Evolutionary conservation across 2,888 invertebrate genomes (phyloP).

Genomic region (Tipula lateralis): DNA sequence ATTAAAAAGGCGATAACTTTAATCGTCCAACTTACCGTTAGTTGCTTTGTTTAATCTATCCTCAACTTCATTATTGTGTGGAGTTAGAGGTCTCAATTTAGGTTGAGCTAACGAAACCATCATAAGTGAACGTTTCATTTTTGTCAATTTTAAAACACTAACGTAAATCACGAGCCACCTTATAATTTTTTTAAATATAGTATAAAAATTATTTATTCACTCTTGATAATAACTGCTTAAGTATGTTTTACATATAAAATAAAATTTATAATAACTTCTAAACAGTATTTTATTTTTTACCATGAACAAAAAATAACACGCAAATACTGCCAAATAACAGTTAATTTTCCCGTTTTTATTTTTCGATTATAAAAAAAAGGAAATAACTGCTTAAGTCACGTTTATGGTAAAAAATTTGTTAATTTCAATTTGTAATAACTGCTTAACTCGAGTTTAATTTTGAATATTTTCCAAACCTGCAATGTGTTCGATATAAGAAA

Average conservation of each 20-base stretch:
- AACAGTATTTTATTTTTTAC: not conserved
- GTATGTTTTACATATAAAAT: not conserved
- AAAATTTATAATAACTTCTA: not conserved
- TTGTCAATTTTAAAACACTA: not conserved
- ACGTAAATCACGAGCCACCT: too few species aligned
- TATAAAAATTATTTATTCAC: not conserved
- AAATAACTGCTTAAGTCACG: not conserved
- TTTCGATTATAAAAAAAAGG: not conserved
- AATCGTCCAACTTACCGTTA: too few species aligned
- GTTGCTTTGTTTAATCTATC: not conserved
- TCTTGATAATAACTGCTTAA: not conserved
- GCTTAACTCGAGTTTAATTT: not conserved
- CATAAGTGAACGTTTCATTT: not conserved
- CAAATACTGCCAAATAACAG: not conserved
- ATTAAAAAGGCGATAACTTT: not conserved
- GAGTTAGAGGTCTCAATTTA: not conserved
- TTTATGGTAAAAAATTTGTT: not conserved
- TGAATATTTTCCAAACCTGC: not conserved
- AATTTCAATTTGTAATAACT: not conserved
- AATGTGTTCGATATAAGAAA: not conserved
- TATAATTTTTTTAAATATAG: too few species aligned
- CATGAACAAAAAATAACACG: not conserved
- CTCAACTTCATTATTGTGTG: not conserved
- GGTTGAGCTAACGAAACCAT: not conserved
- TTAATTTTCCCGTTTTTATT: not conserved